These are phyloP conservation scores for Stenichneumon culpator DNA, from an alignment of 2,888 invertebrate species.

Conservation along the genomic window DNA sequence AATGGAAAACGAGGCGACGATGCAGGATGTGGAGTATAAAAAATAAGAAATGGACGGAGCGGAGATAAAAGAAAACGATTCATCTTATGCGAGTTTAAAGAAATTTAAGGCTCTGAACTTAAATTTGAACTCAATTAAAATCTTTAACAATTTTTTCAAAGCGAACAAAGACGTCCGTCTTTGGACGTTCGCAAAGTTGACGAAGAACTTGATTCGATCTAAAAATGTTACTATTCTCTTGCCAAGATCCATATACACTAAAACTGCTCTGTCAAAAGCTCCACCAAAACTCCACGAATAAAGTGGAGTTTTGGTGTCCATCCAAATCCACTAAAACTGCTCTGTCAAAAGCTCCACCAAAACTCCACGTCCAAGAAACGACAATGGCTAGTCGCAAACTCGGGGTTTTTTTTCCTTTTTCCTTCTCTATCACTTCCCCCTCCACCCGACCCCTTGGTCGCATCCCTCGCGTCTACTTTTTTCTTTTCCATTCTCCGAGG, in stretches of 20 bases:
- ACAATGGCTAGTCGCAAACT: conserved; percentile 2
- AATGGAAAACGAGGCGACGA: neutral
- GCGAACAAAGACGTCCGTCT: too few species aligned
- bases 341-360: too few species aligned
- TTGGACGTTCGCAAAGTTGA: too few species aligned
- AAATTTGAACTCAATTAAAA: neutral
- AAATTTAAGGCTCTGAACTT: neutral
- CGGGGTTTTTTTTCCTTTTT: conserved; percentile 14
- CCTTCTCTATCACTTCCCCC: neutral
- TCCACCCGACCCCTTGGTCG: neutral
- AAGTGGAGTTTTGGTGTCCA: too few species aligned
- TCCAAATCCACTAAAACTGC: too few species aligned
- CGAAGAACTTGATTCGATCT: too few species aligned
- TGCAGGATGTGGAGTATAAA: neutral
- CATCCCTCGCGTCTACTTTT: neutral
- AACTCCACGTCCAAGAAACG: neutral
- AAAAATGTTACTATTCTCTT: too few species aligned
- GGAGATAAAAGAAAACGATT: too few species aligned
- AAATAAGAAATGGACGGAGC: neutral
- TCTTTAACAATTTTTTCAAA: neutral
- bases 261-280: too few species aligned
- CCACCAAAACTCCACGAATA: too few species aligned
- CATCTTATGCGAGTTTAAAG: neutral
- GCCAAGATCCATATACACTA: too few species aligned
- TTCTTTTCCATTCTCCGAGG: conserved; percentile 24